Percentiles rank a stretch among this genome's conserved stretches.
These are phyloP conservation scores for Smittia aterrima DNA, from an alignment of 2,888 invertebrate species.

Conservation along the genomic window DNA sequence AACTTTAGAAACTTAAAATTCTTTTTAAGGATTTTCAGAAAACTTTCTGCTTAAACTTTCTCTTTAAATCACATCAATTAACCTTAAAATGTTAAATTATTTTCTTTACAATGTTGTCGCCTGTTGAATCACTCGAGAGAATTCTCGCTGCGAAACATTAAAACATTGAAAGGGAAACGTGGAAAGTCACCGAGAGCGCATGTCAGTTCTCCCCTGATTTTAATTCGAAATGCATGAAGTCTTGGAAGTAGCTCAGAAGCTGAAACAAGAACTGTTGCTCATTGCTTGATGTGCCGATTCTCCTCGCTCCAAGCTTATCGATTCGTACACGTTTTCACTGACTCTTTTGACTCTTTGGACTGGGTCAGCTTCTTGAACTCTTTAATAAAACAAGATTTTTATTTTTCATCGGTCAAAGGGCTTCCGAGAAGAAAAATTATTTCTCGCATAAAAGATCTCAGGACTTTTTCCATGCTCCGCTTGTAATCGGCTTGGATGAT, in stretches of 20 bases:
- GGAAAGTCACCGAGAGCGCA: background rate
- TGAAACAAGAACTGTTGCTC: conserved; percentile 14
- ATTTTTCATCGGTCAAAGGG: background rate
- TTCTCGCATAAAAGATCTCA: background rate
- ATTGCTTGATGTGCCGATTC: background rate
- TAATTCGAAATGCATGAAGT: background rate
- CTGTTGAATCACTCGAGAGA: background rate
- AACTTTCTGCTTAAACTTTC: background rate
- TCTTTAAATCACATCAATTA: background rate
- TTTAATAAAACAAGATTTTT: background rate
- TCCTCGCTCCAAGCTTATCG: background rate
- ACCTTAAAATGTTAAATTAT: background rate
- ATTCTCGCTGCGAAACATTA: background rate
- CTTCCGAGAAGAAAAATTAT: background rate
- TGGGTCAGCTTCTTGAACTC: background rate
- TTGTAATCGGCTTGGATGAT: background rate
- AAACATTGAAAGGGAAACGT: background rate
- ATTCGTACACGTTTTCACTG: background rate
- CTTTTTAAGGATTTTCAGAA: too few species aligned
- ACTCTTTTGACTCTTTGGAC: background rate
- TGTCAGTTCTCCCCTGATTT: background rate
- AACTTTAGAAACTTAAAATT: too few species aligned
- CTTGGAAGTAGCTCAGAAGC: conserved; percentile 19
- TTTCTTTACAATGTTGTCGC: background rate
- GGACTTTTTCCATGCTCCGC: background rate